Evolutionary conservation across 1,140 invertebrate species (phyloP).

Genomic region (Saxidomus purpurata): DNA sequence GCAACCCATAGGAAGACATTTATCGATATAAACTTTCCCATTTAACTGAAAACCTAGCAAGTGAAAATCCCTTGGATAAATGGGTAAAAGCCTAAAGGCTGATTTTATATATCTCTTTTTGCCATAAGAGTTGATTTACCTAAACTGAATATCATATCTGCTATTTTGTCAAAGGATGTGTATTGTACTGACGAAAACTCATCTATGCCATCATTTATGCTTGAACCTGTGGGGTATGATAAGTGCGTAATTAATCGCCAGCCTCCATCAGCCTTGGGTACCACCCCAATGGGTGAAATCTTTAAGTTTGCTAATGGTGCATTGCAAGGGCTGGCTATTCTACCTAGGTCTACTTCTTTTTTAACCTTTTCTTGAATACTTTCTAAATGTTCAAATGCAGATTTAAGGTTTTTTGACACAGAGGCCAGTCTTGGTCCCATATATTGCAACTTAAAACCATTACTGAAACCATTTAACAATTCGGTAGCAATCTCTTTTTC

Average conservation of each 20-base stretch:
- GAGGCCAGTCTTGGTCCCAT: neutral
- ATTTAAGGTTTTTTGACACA: slow-evolving; percentile 36
- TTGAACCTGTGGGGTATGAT: slow-evolving; percentile 6
- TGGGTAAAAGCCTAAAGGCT: slow-evolving; percentile 46
- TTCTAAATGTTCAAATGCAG: slow-evolving; percentile 17
- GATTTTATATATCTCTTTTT: slow-evolving; percentile 55
- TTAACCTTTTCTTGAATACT: slow-evolving; percentile 12
- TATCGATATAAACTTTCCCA: slow-evolving; percentile 3
- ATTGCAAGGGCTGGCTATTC: slow-evolving; percentile 18
- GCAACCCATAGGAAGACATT: neutral
- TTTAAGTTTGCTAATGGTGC: slow-evolving; percentile 23
- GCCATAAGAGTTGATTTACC: slow-evolving; percentile 34
- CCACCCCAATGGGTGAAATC: slow-evolving; percentile 34
- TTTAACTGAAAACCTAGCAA: neutral
- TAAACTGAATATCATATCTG: slow-evolving; percentile 30
- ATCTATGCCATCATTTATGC: slow-evolving; percentile 32
- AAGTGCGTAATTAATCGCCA: slow-evolving; percentile 18
- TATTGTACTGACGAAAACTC: neutral
- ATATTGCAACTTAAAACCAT: slow-evolving; percentile 6
- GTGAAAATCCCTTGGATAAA: slow-evolving; percentile 58
- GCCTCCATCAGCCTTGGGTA: neutral
- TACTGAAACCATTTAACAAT: neutral
- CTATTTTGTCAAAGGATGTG: slow-evolving; percentile 27
- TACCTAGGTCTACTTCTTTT: slow-evolving; percentile 24
- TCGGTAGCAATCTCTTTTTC: neutral